Conservation (phyloP, 1,140 invertebrate species). For the Propsilocerus akamusi region DNA sequence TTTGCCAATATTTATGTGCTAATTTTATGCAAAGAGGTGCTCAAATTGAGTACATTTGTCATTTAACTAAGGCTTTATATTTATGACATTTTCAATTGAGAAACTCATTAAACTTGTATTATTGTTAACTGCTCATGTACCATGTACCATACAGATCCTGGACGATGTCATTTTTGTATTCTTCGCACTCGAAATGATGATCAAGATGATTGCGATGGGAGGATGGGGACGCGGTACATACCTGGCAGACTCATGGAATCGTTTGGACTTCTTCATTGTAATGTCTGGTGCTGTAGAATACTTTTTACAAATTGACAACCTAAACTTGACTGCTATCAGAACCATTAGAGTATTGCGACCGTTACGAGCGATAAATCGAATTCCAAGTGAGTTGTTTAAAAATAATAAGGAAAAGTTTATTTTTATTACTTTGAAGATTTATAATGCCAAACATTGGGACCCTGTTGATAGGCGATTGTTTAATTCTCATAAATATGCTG, state of each 20-base stretch:
- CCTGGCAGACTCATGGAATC: conserved; percentile 95
- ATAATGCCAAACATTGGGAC: too few species aligned
- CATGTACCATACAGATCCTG: conserved; percentile 68
- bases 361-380: conserved; percentile 93
- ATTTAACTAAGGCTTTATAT: too few species aligned
- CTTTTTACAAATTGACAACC: conserved; percentile 86
- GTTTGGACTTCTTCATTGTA: conserved; percentile 97
- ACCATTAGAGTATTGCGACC: conserved; percentile 94
- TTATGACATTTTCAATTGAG: too few species aligned
- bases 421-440: not conserved
- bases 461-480: not conserved
- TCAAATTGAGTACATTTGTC: too few species aligned
- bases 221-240: conserved; percentile 87
- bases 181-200: conserved; percentile 89
- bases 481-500: not conserved
- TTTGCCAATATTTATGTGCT: not conserved
- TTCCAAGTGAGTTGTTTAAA: conserved; percentile 79
- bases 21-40: not conserved
- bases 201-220: conserved; percentile 99
- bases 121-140: too few species aligned
- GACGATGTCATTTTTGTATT: conserved; percentile 98
- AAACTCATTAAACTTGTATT: too few species aligned
- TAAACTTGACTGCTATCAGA: conserved; percentile 94
- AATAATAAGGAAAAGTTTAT: not conserved
- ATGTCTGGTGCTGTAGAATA: conserved; percentile 88